Evolutionary conservation across 2,113 vertebrate genomes (phyloP).

Genomic region (Melanostigma gelatinosum): DNA sequence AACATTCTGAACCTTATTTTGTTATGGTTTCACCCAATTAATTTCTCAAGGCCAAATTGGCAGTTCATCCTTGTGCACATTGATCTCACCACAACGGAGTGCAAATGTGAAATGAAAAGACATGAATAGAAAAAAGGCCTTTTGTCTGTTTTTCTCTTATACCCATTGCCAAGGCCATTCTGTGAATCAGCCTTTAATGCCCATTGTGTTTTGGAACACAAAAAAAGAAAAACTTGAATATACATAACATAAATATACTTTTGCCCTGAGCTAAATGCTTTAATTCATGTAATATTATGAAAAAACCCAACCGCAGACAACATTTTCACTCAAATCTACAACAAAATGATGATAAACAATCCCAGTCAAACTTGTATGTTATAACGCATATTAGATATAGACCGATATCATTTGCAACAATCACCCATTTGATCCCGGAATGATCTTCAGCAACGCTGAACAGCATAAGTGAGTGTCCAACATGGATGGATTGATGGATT

Average conservation of each 20-base stretch:
- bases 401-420: not conserved
- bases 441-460: not conserved
- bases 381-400: not conserved
- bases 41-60: constrained; percentile 44
- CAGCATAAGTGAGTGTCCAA: not conserved
- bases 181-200: constrained; percentile 22
- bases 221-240: not conserved
- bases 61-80: constrained; percentile 36
- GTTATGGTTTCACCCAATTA: constrained; percentile 5
- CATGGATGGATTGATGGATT: not conserved
- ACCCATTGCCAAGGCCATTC: constrained; percentile 10
- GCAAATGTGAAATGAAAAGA: constrained; percentile 22
- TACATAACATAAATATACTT: not conserved
- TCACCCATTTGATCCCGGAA: not conserved
- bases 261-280: not conserved
- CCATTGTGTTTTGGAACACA: not conserved
- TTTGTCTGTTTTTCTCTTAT: constrained; percentile 19
- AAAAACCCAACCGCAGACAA: not conserved
- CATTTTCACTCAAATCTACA: not conserved
- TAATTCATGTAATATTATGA: not conserved
- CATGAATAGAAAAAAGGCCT: constrained; percentile 31
- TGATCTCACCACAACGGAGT: constrained; percentile 19
- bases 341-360: not conserved
- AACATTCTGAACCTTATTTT: not conserved
- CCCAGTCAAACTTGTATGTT: not conserved